Evolutionary conservation across 2,888 invertebrate genomes (phyloP), one percentile per base, ranked within the genome.

Genomic region (Marasmarcha lunaedactyla): DNA sequence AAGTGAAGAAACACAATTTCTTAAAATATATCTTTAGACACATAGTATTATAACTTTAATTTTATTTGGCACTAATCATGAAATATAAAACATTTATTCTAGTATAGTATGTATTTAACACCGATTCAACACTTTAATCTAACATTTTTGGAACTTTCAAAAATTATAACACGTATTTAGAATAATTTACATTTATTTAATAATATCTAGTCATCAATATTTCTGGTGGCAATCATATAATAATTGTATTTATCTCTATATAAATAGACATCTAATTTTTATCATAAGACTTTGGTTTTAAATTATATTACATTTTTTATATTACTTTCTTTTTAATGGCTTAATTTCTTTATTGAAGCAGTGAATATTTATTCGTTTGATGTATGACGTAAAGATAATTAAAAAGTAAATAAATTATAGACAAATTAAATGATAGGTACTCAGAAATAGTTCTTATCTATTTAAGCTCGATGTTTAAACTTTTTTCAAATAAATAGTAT

Each of bases 381-480:
- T 20, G 20, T 20, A 20, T 7, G n/a, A n/a, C 25, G 9, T 9
- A 25, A 25, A 25, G n/a, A 6, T 25, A 6, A 9, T 25, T 25
- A 25, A 25, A 25, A 25, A 25, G 5, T 25, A n/a, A n/a, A 6
- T 25, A 9, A 25, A 25, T 25, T 9, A 6, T 25, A 9, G 25
- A 25, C 9, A 9, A 25, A 25, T 9, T 33, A n/a, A n/a, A 4
- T 7, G n/a, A 33, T 41, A 49, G 57, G 54, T 60, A 56, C 57
- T 57, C 57, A 54, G 52, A 51, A 49, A 57, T 51, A 54, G 46
- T 45, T 56, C 57, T 58, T 64, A 60, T 48, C 55, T 63, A 61
- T 58, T 45, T 63, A 66, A 64, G 65, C 65, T 66, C 64, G 64
- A 59, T 57, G 53, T 54, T 55, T 50, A 51, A 55, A 20, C 20